Evolutionary conservation across 1,140 invertebrate species (phyloP).

Genomic region (Thaumatotibia leucotreta): DNA sequence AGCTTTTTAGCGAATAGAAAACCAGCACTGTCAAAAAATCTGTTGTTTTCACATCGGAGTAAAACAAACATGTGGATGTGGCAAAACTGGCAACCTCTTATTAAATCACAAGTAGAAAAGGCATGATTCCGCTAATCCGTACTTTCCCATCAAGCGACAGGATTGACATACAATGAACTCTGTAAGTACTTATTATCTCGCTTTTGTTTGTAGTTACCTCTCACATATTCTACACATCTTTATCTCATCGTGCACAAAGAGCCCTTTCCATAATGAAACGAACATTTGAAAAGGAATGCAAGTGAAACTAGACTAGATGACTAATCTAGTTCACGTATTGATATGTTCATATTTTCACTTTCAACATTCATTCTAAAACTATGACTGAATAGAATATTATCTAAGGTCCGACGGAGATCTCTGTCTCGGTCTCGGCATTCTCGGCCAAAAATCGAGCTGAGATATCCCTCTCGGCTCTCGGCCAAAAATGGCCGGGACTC

Average conservation of each 20-base stretch:
- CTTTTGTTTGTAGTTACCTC: not conserved
- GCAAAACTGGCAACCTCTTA: too few relatives aligned
- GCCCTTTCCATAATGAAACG: not conserved
- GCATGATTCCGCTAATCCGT: not conserved
- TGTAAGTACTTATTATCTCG: not conserved
- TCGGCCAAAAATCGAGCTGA: too few relatives aligned
- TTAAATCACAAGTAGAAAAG: not conserved
- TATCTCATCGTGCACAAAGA: not conserved
- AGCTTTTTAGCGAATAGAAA: too few relatives aligned
- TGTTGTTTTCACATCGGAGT: too few relatives aligned
- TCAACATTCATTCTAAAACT: not conserved
- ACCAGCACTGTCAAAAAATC: too few relatives aligned
- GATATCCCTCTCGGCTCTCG: too few relatives aligned
- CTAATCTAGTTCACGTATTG: not conserved
- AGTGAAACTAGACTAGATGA: not conserved
- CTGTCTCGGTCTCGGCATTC: too few relatives aligned
- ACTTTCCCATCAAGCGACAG: not conserved
- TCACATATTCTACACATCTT: not conserved
- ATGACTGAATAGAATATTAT: not conserved
- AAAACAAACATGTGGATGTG: too few relatives aligned
- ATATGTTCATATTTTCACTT: not conserved
- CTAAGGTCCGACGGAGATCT: too few relatives aligned
- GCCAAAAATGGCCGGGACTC: too few relatives aligned
- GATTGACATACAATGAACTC: not conserved
- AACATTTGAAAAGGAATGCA: not conserved